Evolutionary conservation across 1,140 invertebrate genomes (phyloP).

Genomic region (Drosophila pseudoobscura): DNA sequence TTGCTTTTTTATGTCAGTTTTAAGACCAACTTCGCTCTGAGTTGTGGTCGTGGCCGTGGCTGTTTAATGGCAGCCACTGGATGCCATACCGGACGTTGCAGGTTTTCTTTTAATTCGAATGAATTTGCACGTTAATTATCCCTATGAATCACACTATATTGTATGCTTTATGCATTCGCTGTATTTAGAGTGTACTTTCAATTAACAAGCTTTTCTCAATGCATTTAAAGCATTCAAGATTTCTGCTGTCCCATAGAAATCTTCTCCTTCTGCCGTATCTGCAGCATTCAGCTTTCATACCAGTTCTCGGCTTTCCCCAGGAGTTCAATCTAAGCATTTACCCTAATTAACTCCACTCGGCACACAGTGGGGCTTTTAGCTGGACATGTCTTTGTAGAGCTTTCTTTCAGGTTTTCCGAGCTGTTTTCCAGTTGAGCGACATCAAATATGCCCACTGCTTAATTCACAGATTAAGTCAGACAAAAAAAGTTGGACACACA

Average conservation of each 20-base stretch:
- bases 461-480: slow-evolving; percentile 42
- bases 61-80: neutral
- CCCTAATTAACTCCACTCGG: slow-evolving; percentile 24
- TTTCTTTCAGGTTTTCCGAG: neutral
- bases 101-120: slow-evolving; percentile 7
- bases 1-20: slow-evolving; percentile 28
- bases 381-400: slow-evolving; percentile 9
- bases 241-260: neutral
- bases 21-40: slow-evolving; percentile 6
- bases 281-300: slow-evolving; percentile 5
- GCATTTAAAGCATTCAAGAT: neutral
- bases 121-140: slow-evolving; percentile 32
- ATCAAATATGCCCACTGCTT: slow-evolving; percentile 26
- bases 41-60: slow-evolving; percentile 18
- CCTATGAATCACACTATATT: slow-evolving; percentile 15
- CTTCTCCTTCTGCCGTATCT: too few relatives aligned
- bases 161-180: neutral
- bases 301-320: too few relatives aligned
- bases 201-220: neutral
- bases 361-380: neutral
- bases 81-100: slow-evolving; percentile 2
- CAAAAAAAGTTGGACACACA: slow-evolving; percentile 38
- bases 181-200: too few relatives aligned
- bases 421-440: slow-evolving; percentile 13
- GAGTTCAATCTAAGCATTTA: slow-evolving; percentile 20